Evolutionary conservation across 2,888 invertebrate species (phyloP).

Genomic region (Hermodice carunculata): DNA sequence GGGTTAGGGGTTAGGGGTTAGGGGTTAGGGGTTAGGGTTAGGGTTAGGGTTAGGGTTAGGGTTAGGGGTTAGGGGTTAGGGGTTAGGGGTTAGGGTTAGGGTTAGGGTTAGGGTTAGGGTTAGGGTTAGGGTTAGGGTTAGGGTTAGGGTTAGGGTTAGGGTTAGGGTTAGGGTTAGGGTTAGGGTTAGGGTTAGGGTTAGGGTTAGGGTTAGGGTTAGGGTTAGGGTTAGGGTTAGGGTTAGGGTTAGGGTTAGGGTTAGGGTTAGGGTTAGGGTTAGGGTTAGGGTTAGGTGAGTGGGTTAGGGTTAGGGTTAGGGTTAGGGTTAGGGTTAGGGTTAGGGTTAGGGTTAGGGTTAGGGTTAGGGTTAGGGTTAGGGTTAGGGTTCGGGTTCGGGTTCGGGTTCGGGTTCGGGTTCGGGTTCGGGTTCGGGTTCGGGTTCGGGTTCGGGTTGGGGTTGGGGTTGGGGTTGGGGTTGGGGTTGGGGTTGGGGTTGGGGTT

Average conservation of each 20-base stretch:
- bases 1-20: conserved; percentile 34
- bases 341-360: conserved; percentile 8
- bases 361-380: conserved; percentile 8
- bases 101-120: conserved; percentile 20
- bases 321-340: conserved; percentile 33
- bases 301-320: conserved; percentile 38
- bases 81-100: conserved; percentile 15
- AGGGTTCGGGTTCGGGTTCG: conserved; percentile 8
- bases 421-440: conserved; percentile 8
- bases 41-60: conserved; percentile 22
- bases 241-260: conserved; percentile 42
- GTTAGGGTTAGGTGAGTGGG: conserved; percentile 31
- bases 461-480: conserved; percentile 4
- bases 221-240: conserved; percentile 39
- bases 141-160: conserved; percentile 8
- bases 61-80: too few relatives aligned
- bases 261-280: conserved; percentile 39
- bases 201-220: conserved; percentile 39
- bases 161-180: conserved; percentile 24
- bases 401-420: conserved; percentile 8
- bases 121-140: conserved; percentile 8
- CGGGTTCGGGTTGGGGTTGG: conserved; percentile 5
- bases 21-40: conserved; percentile 36
- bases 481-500: conserved; percentile 4
- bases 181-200: conserved; percentile 27